phyloP scores from a whole-genome alignment of 2,797 vertebrate species.

The Macroramphosus scolopax region DNA sequence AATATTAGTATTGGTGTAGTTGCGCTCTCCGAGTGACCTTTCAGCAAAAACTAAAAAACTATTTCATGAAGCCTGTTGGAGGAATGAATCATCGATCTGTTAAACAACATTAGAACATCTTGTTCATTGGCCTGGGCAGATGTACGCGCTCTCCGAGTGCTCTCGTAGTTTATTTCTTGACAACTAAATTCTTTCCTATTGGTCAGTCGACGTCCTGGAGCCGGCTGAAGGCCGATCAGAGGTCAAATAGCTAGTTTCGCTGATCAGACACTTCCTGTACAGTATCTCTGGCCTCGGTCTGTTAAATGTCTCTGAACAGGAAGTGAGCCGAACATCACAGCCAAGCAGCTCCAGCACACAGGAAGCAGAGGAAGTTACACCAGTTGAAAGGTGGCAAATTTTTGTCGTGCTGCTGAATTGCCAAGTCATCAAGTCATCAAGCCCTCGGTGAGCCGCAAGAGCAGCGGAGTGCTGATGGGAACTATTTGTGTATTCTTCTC shows the following conservation, averaged over 20 bases:
- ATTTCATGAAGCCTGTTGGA: too few species aligned
- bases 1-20: too few species aligned
- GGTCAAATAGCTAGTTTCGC: constrained; percentile 37
- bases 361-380: constrained; percentile 56
- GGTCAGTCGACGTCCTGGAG: constrained; percentile 12
- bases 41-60: too few species aligned
- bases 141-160: too few species aligned
- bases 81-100: too few species aligned
- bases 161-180: background rate
- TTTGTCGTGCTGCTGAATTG: constrained; percentile 24
- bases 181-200: constrained; percentile 9
- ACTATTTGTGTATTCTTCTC: constrained; percentile 3
- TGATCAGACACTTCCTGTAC: constrained; percentile 58
- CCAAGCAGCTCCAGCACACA: constrained; percentile 23
- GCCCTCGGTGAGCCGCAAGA: constrained; percentile 3
- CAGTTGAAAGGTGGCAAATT: constrained; percentile 29
- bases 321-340: constrained; percentile 33
- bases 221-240: background rate
- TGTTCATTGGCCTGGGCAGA: too few species aligned
- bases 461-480: constrained; percentile 30
- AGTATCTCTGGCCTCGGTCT: constrained; percentile 34
- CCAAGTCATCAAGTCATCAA: constrained; percentile 53
- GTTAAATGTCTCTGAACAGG: constrained; percentile 31
- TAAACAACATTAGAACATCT: too few species aligned
- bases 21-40: too few species aligned